A percentile compares a stretch with the other conserved stretches of the same genome.
These are phyloP conservation scores for Cephalopterus ornatus DNA, from an alignment of 2,113 vertebrate species.

Conservation along the genomic window DNA sequence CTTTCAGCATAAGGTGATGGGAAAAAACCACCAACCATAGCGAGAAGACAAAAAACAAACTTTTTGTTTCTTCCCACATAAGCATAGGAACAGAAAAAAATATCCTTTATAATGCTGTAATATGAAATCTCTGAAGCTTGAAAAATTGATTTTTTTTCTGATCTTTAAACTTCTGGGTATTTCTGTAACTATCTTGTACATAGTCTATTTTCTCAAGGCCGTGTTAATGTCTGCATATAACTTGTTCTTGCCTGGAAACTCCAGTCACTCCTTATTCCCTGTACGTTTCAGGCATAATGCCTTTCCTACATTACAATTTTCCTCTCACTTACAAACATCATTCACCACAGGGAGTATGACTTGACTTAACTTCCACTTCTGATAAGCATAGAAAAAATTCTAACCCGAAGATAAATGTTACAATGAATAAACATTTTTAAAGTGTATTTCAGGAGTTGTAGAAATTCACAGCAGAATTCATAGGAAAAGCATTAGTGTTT, in stretches of 20 bases:
- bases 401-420: not conserved
- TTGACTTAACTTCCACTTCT: not conserved
- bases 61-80: not conserved
- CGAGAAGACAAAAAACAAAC: not conserved
- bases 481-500: not conserved
- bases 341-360: accelerated
- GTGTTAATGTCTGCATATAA: not conserved
- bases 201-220: not conserved
- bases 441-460: not conserved
- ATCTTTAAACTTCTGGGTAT: not conserved
- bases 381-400: not conserved
- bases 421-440: not conserved
- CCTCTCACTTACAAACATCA: not conserved
- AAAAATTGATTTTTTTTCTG: not conserved
- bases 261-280: not conserved
- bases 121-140: not conserved
- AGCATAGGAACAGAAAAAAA: not conserved
- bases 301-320: not conserved
- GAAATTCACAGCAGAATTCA: not conserved
- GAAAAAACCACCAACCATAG: not conserved
- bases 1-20: not conserved
- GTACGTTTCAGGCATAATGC: not conserved
- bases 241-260: not conserved
- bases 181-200: not conserved
- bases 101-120: not conserved